phyloP scores from a whole-genome alignment of 2,888 invertebrate species.

The Eupithecia tripunctaria region DNA sequence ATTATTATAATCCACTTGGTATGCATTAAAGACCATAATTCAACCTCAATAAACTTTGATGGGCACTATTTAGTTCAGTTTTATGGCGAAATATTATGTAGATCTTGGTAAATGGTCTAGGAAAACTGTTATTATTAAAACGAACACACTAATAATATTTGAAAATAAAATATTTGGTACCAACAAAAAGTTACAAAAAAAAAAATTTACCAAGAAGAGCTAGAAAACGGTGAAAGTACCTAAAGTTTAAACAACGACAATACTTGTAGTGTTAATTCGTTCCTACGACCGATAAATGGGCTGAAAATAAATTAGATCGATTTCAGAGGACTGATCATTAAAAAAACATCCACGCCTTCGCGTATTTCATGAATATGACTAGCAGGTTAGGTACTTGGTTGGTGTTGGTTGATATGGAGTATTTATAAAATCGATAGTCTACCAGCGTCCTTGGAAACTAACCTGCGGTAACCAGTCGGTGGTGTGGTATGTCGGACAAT shows the following conservation, averaged over 20 bases:
- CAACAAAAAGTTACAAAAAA: background rate
- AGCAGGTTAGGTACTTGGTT: background rate
- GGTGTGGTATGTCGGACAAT: constrained; percentile 25
- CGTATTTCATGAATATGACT: background rate
- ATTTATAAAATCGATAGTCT: constrained; percentile 30
- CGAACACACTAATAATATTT: background rate
- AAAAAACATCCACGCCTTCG: background rate
- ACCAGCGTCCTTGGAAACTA: constrained; percentile 35
- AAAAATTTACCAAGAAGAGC: background rate
- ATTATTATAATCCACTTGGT: constrained; percentile 10
- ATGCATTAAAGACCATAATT: constrained; percentile 14
- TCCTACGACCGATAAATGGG: background rate
- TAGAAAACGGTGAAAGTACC: background rate
- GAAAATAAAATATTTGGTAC: background rate
- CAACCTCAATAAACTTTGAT: constrained; percentile 3
- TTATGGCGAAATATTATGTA: background rate
- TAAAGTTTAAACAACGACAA: background rate
- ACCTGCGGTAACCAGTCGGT: constrained; percentile 12
- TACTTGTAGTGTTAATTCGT: background rate
- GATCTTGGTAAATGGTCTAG: background rate
- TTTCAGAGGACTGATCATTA: background rate
- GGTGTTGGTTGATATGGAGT: background rate
- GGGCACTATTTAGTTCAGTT: background rate
- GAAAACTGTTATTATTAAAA: background rate
- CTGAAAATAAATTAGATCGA: background rate